Evolutionary conservation across 2,888 invertebrate genomes (phyloP).

Genomic region (Ophion ellenae): DNA sequence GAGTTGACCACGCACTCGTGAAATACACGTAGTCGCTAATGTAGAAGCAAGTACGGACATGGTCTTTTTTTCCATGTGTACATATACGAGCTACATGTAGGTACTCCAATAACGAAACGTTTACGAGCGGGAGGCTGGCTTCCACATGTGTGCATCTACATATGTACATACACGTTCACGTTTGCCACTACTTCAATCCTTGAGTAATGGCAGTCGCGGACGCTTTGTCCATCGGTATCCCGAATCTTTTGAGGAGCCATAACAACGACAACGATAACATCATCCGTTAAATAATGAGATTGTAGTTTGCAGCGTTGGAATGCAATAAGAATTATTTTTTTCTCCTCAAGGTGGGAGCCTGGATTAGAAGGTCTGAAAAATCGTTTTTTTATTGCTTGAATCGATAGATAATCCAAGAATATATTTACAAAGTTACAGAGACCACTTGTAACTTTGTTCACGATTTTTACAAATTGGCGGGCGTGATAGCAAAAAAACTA

Average conservation of each 20-base stretch:
- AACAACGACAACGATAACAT: too few relatives aligned
- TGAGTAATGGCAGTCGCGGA: neutral
- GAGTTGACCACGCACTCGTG: slow-evolving; percentile 67
- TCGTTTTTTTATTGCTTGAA: too few relatives aligned
- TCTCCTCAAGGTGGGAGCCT: too few relatives aligned
- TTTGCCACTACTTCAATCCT: neutral
- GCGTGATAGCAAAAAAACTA: too few relatives aligned
- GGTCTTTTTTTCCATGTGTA: slow-evolving; percentile 29
- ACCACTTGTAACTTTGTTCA: too few relatives aligned
- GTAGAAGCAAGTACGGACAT: slow-evolving; percentile 44
- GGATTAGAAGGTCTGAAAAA: too few relatives aligned
- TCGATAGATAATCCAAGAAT: too few relatives aligned
- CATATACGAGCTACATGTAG: slow-evolving; percentile 33
- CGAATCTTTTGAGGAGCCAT: neutral
- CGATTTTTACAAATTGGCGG: too few relatives aligned
- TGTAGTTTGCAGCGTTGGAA: neutral
- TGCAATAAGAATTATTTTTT: neutral
- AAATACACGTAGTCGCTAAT: slow-evolving; percentile 48
- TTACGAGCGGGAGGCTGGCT: slow-evolving; percentile 2
- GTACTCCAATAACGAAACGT: slow-evolving; percentile 27
- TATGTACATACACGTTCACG: neutral
- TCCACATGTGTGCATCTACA: neutral
- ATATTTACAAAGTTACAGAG: too few relatives aligned
- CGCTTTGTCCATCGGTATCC: neutral
- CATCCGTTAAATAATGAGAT: too few relatives aligned